phyloP scores from a whole-genome alignment of 2,888 invertebrate genomes.

The Amorpha juglandis region DNA sequence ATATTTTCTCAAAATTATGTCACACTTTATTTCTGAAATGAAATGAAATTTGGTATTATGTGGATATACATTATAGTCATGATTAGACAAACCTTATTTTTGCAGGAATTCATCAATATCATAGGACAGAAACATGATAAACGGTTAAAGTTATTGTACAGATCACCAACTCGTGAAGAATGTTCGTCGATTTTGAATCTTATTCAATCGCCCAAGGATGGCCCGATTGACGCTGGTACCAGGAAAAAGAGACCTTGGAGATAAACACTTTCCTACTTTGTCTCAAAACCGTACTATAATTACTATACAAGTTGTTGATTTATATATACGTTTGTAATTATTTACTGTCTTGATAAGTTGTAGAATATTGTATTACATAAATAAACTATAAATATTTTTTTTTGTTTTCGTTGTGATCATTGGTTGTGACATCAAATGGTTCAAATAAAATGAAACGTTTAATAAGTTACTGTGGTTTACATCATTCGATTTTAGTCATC shows the following conservation, averaged over 20 bases:
- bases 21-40: too few species aligned
- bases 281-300: too few species aligned
- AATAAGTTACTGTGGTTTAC: neutral
- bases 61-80: too few species aligned
- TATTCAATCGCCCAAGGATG: slow-evolving; percentile 26
- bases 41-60: too few species aligned
- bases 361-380: slow-evolving; percentile 49
- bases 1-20: too few species aligned
- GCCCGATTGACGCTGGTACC: neutral
- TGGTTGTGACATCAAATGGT: neutral
- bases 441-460: neutral
- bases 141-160: slow-evolving; percentile 50
- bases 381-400: slow-evolving; percentile 35
- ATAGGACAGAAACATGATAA: slow-evolving; percentile 55
- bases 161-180: slow-evolving; percentile 46
- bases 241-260: slow-evolving; percentile 48
- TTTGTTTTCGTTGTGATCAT: slow-evolving; percentile 28
- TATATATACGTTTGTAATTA: slow-evolving; percentile 40
- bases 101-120: slow-evolving; percentile 63
- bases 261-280: slow-evolving; percentile 38
- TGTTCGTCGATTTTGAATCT: slow-evolving; percentile 46
- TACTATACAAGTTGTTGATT: slow-evolving; percentile 29
- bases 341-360: slow-evolving; percentile 43
- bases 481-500: too few species aligned
- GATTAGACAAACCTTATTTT: neutral